phyloP scores from a whole-genome alignment of 2,888 invertebrate species.

The Oligia fasciuncula region DNA sequence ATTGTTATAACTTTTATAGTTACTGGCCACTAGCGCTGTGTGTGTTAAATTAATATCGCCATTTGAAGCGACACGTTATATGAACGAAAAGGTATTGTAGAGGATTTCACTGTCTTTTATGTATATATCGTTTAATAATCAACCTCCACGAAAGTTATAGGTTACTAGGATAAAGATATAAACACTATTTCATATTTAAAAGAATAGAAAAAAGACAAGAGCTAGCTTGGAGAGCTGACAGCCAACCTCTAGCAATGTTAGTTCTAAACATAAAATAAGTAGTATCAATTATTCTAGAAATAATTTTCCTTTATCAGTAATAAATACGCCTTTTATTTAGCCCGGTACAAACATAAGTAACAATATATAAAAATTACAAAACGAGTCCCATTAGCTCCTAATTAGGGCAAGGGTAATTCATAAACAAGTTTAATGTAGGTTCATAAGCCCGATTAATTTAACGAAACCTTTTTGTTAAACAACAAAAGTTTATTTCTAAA shows the following conservation, averaged over 20 bases:
- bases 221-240: neutral
- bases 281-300: neutral
- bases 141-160: neutral
- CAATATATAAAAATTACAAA: neutral
- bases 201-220: neutral
- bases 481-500: conserved; percentile 71
- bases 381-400: conserved; percentile 19
- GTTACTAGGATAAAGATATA: neutral
- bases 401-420: conserved; percentile 1
- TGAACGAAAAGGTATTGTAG: neutral
- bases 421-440: conserved; percentile 5
- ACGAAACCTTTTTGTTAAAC: conserved; percentile 41
- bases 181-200: neutral
- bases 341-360: neutral
- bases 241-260: too few species aligned
- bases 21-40: neutral
- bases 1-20: neutral
- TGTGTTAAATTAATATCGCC: neutral
- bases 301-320: neutral
- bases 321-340: neutral
- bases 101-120: too few species aligned
- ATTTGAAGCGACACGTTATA: neutral
- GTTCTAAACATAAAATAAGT: neutral
- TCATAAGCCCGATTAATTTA: conserved; percentile 18
- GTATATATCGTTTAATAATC: too few species aligned